Percentiles rank a stretch among this genome's conserved stretches.
These are phyloP conservation scores for Gallirallus australis DNA, from an alignment of 2,797 vertebrate species.

Conservation along the genomic window DNA sequence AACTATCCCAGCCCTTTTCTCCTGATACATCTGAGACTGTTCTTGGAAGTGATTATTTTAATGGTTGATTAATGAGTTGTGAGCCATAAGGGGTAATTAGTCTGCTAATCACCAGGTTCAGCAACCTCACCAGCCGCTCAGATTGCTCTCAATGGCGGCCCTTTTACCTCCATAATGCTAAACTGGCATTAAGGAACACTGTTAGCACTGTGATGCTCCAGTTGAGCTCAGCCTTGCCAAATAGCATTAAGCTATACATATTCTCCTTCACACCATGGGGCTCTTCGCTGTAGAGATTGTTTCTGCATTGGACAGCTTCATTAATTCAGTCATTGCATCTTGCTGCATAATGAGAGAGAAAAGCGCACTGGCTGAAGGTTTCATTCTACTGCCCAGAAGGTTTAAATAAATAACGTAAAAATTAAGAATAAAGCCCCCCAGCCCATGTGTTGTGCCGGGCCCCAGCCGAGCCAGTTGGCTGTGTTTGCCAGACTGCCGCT, in stretches of 20 bases:
- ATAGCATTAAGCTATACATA: background rate
- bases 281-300: background rate
- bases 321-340: constrained; percentile 61
- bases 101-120: constrained; percentile 55
- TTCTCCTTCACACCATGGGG: background rate
- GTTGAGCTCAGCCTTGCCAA: background rate
- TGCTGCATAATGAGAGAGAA: constrained; percentile 19
- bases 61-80: constrained; percentile 71
- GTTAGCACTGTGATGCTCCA: constrained; percentile 27
- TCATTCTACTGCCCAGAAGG: background rate
- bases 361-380: constrained; percentile 18
- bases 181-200: constrained; percentile 9
- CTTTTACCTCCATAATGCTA: constrained; percentile 6
- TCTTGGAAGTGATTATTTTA: constrained; percentile 63
- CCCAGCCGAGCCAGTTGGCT: background rate
- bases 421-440: background rate
- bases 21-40: background rate
- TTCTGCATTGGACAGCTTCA: constrained; percentile 56
- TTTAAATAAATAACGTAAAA: constrained; percentile 36
- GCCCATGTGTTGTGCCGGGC: background rate
- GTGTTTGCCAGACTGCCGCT: constrained; percentile 10
- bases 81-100: constrained; percentile 68
- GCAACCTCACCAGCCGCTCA: constrained; percentile 27
- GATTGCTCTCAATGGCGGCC: constrained; percentile 18
- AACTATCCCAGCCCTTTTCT: background rate